Evolutionary conservation across 2,797 vertebrate species (phyloP).

Genomic region (Apogon talboti): DNA sequence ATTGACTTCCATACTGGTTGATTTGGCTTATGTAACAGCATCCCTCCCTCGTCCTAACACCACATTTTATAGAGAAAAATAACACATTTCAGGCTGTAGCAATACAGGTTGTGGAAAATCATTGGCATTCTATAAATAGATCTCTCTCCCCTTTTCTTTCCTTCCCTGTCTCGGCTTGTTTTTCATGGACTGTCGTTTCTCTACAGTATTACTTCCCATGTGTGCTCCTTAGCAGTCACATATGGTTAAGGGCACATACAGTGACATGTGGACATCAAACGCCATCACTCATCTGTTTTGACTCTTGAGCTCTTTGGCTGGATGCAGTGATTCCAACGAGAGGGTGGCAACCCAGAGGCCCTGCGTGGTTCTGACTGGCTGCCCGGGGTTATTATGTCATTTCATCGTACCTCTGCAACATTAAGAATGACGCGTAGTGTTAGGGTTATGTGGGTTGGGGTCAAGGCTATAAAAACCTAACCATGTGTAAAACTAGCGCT

Average conservation of each 20-base stretch:
- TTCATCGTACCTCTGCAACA: conserved; percentile 59
- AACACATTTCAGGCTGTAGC: conserved; percentile 57
- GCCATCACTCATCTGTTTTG: conserved; percentile 66
- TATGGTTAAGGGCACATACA: conserved; percentile 58
- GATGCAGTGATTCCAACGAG: conserved; percentile 58
- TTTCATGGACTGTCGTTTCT: conserved; percentile 49
- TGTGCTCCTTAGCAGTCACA: conserved; percentile 50
- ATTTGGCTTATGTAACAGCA: conserved; percentile 54
- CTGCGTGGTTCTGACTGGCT: conserved; percentile 56
- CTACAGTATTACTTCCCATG: conserved; percentile 36
- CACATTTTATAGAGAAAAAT: conserved; percentile 58
- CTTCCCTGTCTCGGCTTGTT: conserved; percentile 39
- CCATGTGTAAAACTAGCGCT: conserved; percentile 67
- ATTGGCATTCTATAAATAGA: conserved; percentile 70
- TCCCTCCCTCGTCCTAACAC: conserved; percentile 32
- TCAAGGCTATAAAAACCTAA: conserved; percentile 73
- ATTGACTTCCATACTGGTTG: conserved; percentile 40
- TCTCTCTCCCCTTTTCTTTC: conserved; percentile 37
- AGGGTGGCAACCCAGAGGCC: conserved; percentile 62
- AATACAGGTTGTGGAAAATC: conserved; percentile 69
- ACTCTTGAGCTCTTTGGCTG: conserved; percentile 66
- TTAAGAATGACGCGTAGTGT: conserved; percentile 56
- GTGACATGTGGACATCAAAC: conserved; percentile 68
- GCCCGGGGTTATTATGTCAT: conserved; percentile 66
- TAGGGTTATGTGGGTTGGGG: conserved; percentile 59